phyloP scores from a whole-genome alignment of 2,113 vertebrate species.

The Fukomys damarensis region DNA sequence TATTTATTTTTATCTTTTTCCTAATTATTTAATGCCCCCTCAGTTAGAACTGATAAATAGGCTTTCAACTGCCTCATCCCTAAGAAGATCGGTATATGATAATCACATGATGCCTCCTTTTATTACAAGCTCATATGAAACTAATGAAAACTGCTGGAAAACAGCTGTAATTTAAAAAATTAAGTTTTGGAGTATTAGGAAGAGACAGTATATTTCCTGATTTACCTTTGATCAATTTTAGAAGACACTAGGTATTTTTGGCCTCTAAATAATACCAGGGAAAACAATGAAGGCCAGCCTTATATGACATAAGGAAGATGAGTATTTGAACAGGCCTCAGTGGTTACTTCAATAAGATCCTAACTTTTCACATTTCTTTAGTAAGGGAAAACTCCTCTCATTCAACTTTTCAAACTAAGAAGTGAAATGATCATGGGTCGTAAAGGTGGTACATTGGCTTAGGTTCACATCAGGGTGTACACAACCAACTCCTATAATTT shows the following conservation, averaged over 20 bases:
- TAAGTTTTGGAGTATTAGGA: background rate
- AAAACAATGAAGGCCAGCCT: constrained; percentile 6
- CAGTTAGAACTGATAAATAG: background rate
- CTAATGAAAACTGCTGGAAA: constrained; percentile 26
- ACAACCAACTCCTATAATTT: background rate
- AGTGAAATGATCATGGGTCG: background rate
- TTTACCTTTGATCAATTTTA: constrained; percentile 35
- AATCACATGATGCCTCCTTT: background rate
- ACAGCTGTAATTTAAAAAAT: constrained; percentile 44
- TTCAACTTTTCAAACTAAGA: constrained; percentile 22
- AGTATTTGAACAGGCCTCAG: background rate
- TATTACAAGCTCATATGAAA: background rate
- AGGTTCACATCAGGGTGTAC: background rate
- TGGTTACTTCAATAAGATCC: background rate
- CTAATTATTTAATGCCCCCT: background rate
- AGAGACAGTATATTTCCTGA: background rate
- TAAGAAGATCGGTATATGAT: fast-evolving
- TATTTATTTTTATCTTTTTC: background rate
- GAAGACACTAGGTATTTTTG: background rate
- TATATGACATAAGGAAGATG: background rate
- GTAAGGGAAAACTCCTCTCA: background rate
- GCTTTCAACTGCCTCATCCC: background rate
- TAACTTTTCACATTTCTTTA: background rate
- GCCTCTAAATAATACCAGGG: constrained; percentile 53
- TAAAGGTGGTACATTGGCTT: background rate